Conservation (phyloP, 2,797 vertebrate species). For the Kryptolebias ocellatus region DNA sequence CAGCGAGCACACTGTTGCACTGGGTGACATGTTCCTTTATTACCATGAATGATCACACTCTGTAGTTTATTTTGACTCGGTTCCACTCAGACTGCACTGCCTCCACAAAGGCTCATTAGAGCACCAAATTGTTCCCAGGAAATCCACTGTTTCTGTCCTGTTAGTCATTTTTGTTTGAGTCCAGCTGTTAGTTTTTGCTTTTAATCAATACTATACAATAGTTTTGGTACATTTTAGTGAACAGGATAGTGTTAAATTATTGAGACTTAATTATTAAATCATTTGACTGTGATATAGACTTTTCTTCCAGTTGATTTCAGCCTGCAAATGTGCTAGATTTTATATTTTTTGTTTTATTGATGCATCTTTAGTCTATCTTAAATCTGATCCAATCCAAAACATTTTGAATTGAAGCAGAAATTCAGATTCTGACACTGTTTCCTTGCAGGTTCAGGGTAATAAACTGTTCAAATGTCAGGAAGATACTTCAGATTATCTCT, state of each 20-base stretch:
- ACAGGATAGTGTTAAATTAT: too few relatives aligned
- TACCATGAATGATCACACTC: slow-evolving; percentile 26
- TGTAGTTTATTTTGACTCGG: slow-evolving; percentile 12
- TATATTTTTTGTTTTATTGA: too few relatives aligned
- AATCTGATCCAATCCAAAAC: too few relatives aligned
- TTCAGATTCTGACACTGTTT: too few relatives aligned
- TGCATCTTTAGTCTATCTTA: too few relatives aligned
- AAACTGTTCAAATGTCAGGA: not conserved
- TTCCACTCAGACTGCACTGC: slow-evolving; percentile 11
- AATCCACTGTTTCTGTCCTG: not conserved
- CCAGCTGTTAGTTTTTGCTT: not conserved
- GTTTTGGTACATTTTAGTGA: not conserved
- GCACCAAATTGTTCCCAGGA: slow-evolving; percentile 17
- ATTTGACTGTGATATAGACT: too few relatives aligned
- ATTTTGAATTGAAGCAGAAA: too few relatives aligned
- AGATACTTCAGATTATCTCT: not conserved
- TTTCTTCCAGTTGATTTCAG: too few relatives aligned
- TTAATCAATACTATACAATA: not conserved
- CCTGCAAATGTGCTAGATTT: too few relatives aligned
- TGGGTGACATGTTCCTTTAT: slow-evolving; percentile 26
- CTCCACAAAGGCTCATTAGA: slow-evolving; percentile 16
- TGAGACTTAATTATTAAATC: too few relatives aligned
- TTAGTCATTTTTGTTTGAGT: not conserved
- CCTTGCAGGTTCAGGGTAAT: too few relatives aligned
- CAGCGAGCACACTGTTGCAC: slow-evolving; percentile 17